Evolutionary conservation across 2,888 invertebrate genomes (phyloP), one percentile per base, ranked within the genome.

Genomic region (Dendrolimus houi): DNA sequence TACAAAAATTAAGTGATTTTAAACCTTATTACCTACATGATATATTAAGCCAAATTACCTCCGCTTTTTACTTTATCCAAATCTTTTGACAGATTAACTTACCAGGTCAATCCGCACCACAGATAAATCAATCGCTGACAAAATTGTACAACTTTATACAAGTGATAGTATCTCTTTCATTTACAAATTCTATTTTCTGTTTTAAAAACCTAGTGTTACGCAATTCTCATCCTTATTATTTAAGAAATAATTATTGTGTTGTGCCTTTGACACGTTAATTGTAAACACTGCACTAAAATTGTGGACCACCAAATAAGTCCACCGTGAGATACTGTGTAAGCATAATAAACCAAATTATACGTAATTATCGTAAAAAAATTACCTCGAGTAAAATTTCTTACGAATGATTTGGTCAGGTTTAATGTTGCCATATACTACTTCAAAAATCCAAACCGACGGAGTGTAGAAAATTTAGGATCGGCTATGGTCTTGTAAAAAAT

Each of bases 271-370:
- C 55, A 55, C 55, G 53, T 40, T 17, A 55, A 56, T 41, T 29
- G 29, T 54, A 29, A 54, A 17, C 1, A 74, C 64, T 63, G 68
- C 65, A 69, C 69, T 67, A 72, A 78, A 76, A 77, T 77, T 72
- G 66, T 68, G 61, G 78, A 75, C 79, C 78, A 79, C 83, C 83
- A 69, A 77, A 81, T 72, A 81, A 71, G 77, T 71, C 63, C 64
- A 63, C 62, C 54, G 58, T 64, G 64, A 65, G 65, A 72, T 74
- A 75, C 70, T 69, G 70, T 55, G 63, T 64, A 69, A 70, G 72
- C 71, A 70, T 78, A 40, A 29, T 40, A 77, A 77, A 79, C 76
- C 74, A 77, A 74, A 79, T 77, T 77, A 75, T 64, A 69, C 69
- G 64, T 73, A 77, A 81, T 81, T 74, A 76, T 67, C 61, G 68